A percentile compares a stretch with the other conserved stretches of the same genome.
phyloP scores from a whole-genome alignment of 2,797 vertebrate species.

The Pterois miles region DNA sequence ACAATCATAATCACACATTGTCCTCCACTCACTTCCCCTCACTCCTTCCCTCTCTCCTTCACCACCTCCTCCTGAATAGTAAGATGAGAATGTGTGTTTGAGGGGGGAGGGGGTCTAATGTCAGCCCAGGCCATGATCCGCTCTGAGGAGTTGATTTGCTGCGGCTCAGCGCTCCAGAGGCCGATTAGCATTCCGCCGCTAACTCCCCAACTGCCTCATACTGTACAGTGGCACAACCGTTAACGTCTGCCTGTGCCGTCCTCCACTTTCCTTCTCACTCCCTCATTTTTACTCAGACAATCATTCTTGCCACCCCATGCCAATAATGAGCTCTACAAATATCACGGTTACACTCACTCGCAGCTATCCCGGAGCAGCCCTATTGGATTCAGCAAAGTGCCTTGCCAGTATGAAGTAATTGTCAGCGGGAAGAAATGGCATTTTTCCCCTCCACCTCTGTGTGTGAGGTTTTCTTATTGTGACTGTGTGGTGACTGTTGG shows the following conservation, averaged over 20 bases:
- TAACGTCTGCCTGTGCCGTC: conserved; percentile 34
- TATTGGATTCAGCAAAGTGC: conserved; percentile 56
- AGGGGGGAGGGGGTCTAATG: conserved; percentile 67
- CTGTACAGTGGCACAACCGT: conserved; percentile 49
- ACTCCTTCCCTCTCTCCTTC: conserved; percentile 39
- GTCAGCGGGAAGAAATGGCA: conserved; percentile 46
- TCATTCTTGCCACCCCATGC: conserved; percentile 47
- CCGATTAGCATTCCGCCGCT: conserved; percentile 76
- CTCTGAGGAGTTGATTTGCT: conserved; percentile 81
- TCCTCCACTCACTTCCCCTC: conserved; percentile 32
- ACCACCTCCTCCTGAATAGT: conserved; percentile 52
- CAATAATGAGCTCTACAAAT: conserved; percentile 69
- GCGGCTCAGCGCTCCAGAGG: conserved; percentile 73
- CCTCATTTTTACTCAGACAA: conserved; percentile 43
- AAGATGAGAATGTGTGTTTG: conserved; percentile 73
- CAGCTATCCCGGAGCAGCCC: conserved; percentile 57
- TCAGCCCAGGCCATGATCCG: conserved; percentile 75
- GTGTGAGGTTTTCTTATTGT: conserved; percentile 50
- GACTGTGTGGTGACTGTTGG: conserved; percentile 33
- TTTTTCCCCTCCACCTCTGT: conserved; percentile 20
- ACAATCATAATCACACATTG: conserved; percentile 42
- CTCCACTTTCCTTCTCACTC: conserved; percentile 28
- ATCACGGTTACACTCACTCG: conserved; percentile 55
- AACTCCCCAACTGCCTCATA: conserved; percentile 69
- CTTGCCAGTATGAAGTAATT: conserved; percentile 55